A percentile compares a stretch with the other conserved stretches of the same genome.
Evolutionary conservation across 2,888 invertebrate species (phyloP).

Genomic region (Hyalella azteca): DNA sequence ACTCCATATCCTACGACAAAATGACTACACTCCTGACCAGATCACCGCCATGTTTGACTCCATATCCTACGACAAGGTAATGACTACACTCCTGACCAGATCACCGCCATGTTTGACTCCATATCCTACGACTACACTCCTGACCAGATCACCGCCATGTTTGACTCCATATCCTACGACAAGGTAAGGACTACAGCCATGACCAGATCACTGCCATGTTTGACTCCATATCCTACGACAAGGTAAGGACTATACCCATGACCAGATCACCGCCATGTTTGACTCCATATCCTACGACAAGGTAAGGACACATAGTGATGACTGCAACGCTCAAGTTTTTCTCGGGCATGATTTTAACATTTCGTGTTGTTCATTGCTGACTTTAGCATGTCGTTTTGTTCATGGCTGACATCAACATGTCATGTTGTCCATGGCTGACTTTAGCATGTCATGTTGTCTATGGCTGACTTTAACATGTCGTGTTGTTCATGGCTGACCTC

Average conservation of each 20-base stretch:
- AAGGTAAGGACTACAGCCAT: slow-evolving; percentile 77
- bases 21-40: slow-evolving; percentile 64
- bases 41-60: slow-evolving; percentile 64
- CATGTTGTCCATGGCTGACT: too few relatives aligned
- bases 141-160: slow-evolving; percentile 87
- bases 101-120: slow-evolving; percentile 86
- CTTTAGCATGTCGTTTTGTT: too few relatives aligned
- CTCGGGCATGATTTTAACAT: too few relatives aligned
- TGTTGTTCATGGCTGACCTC: too few relatives aligned
- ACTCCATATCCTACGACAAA: slow-evolving; percentile 88
- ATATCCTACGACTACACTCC: slow-evolving; percentile 92
- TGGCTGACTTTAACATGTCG: too few relatives aligned
- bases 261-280: slow-evolving; percentile 89
- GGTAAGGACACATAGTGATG: slow-evolving; percentile 66
- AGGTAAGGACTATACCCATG: slow-evolving; percentile 78
- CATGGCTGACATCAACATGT: too few relatives aligned
- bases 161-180: slow-evolving; percentile 87
- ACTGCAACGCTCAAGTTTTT: too few relatives aligned
- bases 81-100: slow-evolving; percentile 77
- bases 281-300: slow-evolving; percentile 90
- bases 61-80: slow-evolving; percentile 89
- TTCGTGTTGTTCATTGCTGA: too few relatives aligned
- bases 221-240: slow-evolving; percentile 87
- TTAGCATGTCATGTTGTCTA: too few relatives aligned
- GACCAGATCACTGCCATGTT: slow-evolving; percentile 91